Evolutionary conservation across 23 tunicate genomes (phyloP), one percentile per base, ranked within the genome.

Genomic region (Aplidium turbinatum): DNA sequence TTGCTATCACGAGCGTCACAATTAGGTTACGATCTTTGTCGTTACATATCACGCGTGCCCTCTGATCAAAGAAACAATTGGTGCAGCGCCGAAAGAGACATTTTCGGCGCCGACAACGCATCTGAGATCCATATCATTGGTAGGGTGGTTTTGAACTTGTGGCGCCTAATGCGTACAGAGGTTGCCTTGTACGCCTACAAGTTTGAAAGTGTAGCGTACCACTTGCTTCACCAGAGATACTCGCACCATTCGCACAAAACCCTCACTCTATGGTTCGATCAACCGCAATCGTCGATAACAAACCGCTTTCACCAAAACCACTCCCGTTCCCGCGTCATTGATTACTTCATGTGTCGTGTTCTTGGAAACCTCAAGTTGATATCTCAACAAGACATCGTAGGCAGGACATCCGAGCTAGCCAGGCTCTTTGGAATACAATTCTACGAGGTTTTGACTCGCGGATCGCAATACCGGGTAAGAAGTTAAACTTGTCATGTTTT

Each of bases 361-460:
- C 40, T 67, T 11, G 97, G 86, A 1, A 91, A 91, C 50, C 9
- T 91, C 22, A 47, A 75, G 57, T 74, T 91, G 57, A 39, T 91
- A 13, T 31, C 30, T 0, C 86, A 84, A 38, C 86, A 80, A 31
- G 86, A 91, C 63, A 47, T 91, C 33, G 31, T 91, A 7, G 87
- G 79, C 6, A 33, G 87, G 35, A 79, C 91, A 1, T 91, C 97
- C 6, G 97, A 91, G 45, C 50, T 91, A 32, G 87, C 87, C 13
- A 42, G 97, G 22, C 47, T 91, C 29, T 91, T 80, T 40, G 97
- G 97, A 57, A 84, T 91, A 20, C 97, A 84, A 78, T 91, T 91
- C 53, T 81, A 84, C 30, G 97, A 91, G 56, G 97, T 91, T 39
- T 66, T 91, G 0, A 84, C 97, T 2, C 61, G 91, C 6, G 97